Evolutionary conservation across 1,140 invertebrate species (phyloP).

Genomic region (Macrostomum lignano): DNA sequence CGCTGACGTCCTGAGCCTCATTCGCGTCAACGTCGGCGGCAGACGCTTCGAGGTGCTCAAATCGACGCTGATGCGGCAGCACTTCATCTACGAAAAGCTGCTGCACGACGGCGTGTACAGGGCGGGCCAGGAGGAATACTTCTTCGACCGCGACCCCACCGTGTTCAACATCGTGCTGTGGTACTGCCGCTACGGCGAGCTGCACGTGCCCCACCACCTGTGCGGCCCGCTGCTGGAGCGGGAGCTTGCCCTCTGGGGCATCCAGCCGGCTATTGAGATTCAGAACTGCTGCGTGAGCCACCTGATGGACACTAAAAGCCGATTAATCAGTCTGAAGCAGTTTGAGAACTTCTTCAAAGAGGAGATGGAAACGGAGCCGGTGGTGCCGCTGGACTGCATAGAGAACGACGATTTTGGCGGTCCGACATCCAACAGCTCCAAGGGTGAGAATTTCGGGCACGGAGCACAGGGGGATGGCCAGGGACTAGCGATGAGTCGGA

Average conservation of each 20-base stretch:
- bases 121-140: background rate
- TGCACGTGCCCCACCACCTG: background rate
- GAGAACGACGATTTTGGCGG: too few relatives aligned
- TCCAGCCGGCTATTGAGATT: background rate
- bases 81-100: background rate
- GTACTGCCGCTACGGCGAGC: slow-evolving; percentile 1
- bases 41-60: background rate
- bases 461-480: too few relatives aligned
- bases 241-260: background rate
- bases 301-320: slow-evolving; percentile 11
- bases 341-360: too few relatives aligned
- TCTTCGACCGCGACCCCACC: background rate
- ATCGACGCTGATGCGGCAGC: background rate
- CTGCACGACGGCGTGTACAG: background rate
- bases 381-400: too few relatives aligned
- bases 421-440: too few relatives aligned
- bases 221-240: background rate
- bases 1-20: too few relatives aligned
- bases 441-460: too few relatives aligned
- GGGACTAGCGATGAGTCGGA: too few relatives aligned
- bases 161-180: background rate
- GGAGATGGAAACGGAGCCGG: too few relatives aligned
- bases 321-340: too few relatives aligned
- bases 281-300: slow-evolving; percentile 8
- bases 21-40: slow-evolving; percentile 1